Evolutionary conservation across 1,140 invertebrate genomes (phyloP), one percentile per base, ranked within the genome.

Genomic region (Temnothorax nylanderi): DNA sequence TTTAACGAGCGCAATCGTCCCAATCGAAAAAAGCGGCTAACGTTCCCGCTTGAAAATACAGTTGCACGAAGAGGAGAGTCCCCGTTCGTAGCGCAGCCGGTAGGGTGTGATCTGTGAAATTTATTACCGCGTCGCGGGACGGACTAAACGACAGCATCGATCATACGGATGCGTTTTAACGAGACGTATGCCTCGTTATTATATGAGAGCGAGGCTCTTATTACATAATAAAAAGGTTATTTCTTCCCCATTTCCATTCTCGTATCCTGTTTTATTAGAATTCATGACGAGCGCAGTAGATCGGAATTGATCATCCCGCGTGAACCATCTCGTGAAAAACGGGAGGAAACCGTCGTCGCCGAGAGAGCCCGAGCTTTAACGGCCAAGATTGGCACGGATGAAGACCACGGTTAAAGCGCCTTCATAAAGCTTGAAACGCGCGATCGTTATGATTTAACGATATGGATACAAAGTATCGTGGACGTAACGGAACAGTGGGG

Each of bases 1-100:
- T 87, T 82, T 82, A 87, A 74, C 47, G 77, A 87, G 77, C 58
- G 67, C 85, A 72, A 87, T 87, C 65, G 67, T 56, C 11, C 47
- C 34, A 34, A 74, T 87, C 78, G 58, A 58, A 74, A 82, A 87
- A 87, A 82, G 11, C n/a, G 81, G 72, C 72, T 51, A 54, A 51
- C 71, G 58, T 44, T 51, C 81, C 44, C 37, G 58, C 26, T 78
- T 47, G 58, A 86, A 86, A 78, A 86, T 54, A 51, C 37, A 26
- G 37, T 47, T 58, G 54, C 18, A 65, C 13, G 34, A 11, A 69
- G 26, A 47, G 32, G 26, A 84, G 41, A 49, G 44, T 6, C 37
- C 6, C 54, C n/a, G 18, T 21, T 18, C 41, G 34, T 18, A 44
- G 26, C 26, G 21, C 58, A 65, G 41, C 34, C 74, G 49, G 47